Percentiles rank a stretch among this genome's conserved stretches.
Conservation (phyloP, 1,140 invertebrate species). For the Saxidomus purpurata region DNA sequence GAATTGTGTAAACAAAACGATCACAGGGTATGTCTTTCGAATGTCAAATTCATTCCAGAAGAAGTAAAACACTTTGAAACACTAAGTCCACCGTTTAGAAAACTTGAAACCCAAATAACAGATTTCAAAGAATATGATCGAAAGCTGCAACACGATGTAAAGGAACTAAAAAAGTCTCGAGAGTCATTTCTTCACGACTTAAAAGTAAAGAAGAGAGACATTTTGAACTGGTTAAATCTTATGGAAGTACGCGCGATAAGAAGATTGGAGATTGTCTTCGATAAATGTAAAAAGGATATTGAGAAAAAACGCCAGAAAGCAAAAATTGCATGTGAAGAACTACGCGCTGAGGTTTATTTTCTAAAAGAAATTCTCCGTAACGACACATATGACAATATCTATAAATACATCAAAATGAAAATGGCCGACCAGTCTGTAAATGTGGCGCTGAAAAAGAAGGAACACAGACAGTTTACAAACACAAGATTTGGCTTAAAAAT, state of each 20-base stretch:
- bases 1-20: slow-evolving; percentile 43
- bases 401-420: slow-evolving; percentile 58
- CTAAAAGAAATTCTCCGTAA: slow-evolving; percentile 48
- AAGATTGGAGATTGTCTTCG: slow-evolving; percentile 44
- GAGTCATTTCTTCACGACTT: slow-evolving; percentile 57
- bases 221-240: slow-evolving; percentile 51
- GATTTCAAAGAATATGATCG: slow-evolving; percentile 61
- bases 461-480: slow-evolving; percentile 48
- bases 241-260: slow-evolving; percentile 59
- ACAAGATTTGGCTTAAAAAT: slow-evolving; percentile 42
- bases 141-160: slow-evolving; percentile 55
- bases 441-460: slow-evolving; percentile 17
- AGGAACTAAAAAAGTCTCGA: slow-evolving; percentile 54
- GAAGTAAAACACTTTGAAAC: background rate
- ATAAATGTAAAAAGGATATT: slow-evolving; percentile 55
- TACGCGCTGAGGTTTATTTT: slow-evolving; percentile 58
- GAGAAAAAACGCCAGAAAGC: slow-evolving; percentile 50
- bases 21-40: slow-evolving; percentile 26
- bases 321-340: slow-evolving; percentile 18
- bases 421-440: background rate
- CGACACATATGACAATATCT: slow-evolving; percentile 45
- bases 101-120: slow-evolving; percentile 30
- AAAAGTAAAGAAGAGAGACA: slow-evolving; percentile 54
- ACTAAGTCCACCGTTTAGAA: background rate
- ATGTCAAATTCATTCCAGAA: slow-evolving; percentile 50